These are phyloP conservation scores for Chrysocyon brachyurus DNA, from an alignment of 2,797 vertebrate species.

Conservation along the genomic window DNA sequence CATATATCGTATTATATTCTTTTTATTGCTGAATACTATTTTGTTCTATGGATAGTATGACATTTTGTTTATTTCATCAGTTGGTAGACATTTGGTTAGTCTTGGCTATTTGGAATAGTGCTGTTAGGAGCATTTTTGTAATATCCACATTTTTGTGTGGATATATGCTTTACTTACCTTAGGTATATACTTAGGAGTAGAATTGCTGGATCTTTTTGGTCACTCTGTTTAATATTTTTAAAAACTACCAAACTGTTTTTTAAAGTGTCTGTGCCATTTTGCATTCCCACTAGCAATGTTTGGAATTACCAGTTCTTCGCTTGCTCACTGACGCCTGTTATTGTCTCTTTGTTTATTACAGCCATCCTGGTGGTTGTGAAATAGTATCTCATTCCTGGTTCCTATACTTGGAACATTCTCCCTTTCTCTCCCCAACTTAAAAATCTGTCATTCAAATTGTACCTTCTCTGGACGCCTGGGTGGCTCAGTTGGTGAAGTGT, in stretches of 20 bases:
- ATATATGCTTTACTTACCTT: neutral
- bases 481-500: neutral
- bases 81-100: neutral
- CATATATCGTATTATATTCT: neutral
- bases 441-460: neutral
- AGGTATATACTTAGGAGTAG: neutral
- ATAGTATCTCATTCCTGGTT: neutral
- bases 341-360: neutral
- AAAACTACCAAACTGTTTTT: constrained; percentile 25
- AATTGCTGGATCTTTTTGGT: constrained; percentile 4
- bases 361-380: neutral
- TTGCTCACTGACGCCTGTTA: neutral
- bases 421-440: neutral
- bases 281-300: neutral
- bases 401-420: neutral
- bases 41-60: neutral
- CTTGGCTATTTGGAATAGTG: neutral
- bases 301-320: neutral
- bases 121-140: neutral
- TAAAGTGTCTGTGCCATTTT: neutral
- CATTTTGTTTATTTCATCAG: neutral
- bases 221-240: constrained; percentile 21
- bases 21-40: neutral
- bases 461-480: neutral
- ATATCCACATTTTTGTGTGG: neutral